Base-by-base conservation (phyloP, 2,888 invertebrate genomes). In the Temnothorax unifasciatus region DNA sequence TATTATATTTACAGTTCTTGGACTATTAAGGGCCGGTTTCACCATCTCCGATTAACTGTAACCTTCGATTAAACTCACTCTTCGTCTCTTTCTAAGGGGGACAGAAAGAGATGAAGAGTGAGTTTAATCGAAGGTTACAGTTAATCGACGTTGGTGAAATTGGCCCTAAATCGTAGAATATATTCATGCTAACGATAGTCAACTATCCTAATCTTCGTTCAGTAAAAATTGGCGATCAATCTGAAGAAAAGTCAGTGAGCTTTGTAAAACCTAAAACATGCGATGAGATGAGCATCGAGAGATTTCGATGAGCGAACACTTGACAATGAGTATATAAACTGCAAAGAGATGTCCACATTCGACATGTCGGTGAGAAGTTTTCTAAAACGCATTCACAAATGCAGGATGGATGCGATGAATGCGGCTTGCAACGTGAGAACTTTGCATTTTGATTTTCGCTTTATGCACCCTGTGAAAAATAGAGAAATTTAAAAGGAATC, bases 191-290 rank as follows among this genome's bases (percentile, higher is more conserved):
- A 44, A 41, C 63, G 29, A 76, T 82, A 29, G 44, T 82, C 76
- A 50, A 76, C 25, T 64, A 52, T 41, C 34, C 52, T 41, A 29
- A 52, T 76, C n/a, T 57, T 38, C 1, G 41, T 61, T 73, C 41
- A 44, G 34, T 29, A 44, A 73, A 71, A 61, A 83, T 85, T 52
- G 81, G 41, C 41, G 57, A 85, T 82, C 47, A 63, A 50, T 84
- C 61, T 34, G 71, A 50, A 73, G 74, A 68, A 74, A 47, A 68
- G 21, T 74, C 54, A 64, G 59, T 34, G 63, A 57, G 29, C 25
- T 85, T 83, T 57, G n/a, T 61, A 57, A 82, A 66, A 74, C 66
- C 57, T 74, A 59, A 84, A 69, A 83, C 85, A 83, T 83, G 83
- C 75, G 63, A 85, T 85, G 85, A 44, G 34, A 76, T 52, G 69